Evolutionary conservation across 1,140 invertebrate genomes (phyloP), one percentile per base, ranked within the genome.

Genomic region (Scaptomyza montana): DNA sequence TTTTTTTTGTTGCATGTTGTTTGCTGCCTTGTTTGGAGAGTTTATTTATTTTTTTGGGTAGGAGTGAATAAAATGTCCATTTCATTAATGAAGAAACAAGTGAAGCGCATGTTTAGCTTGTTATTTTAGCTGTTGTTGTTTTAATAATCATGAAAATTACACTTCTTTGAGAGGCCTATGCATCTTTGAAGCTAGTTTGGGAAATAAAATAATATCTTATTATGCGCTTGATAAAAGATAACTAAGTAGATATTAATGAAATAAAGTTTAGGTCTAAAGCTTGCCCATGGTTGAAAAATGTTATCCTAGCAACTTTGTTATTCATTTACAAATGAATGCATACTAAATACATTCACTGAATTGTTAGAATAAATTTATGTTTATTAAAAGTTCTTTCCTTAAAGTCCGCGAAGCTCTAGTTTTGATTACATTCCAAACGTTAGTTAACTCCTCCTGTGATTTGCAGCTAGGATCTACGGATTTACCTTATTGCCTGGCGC

Each of bases 51-150:
- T 60, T 30, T 39, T 61, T 5, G n/a, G 33, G 25, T 39, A 30
- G 46, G 10, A 6, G 2, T 9, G n/a, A 12, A 30, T 7, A 33
- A 10, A 62, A 30, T 57, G 45, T 46, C 56, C 63, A 78, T 76
- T 82, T 78, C 63, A 50, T 68, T 84, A 81, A 84, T 74, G 65
- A 73, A 79, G 71, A 75, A 80, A 74, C 59, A 68, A 80, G 55
- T 74, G 69, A 66, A 33, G 68, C 43, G 28, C 61, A 33, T 64
- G 45, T 65, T 64, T 7, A 16, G 43, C 43, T 60, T 25, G 2
- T 25, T 8, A 36, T 30, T 46, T 46, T 9, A n/a, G 16, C 19
- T 39, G 30, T 33, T 46, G 43, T 10, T 28, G 28, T 36, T 36
- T 25, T 41, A 51, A 53, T 60, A 41, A 36, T 12, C 21, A 25